These are phyloP conservation scores for Trogon surrucura DNA, from an alignment of 2,113 vertebrate genomes.

Conservation along the genomic window DNA sequence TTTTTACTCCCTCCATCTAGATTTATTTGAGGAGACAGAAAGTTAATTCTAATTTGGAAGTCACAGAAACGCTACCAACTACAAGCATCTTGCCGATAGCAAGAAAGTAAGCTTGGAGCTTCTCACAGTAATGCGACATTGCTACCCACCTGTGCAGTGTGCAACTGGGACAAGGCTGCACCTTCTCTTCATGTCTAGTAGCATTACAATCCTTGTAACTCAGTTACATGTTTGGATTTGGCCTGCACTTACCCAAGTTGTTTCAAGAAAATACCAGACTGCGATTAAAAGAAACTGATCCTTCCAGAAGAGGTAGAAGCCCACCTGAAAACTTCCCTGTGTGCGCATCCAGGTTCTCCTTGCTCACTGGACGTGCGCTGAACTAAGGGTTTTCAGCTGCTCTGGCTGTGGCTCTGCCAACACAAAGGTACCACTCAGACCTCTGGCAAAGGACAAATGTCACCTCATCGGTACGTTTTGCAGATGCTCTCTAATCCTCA, in stretches of 20 bases:
- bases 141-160: background rate
- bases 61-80: background rate
- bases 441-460: background rate
- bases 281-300: background rate
- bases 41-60: background rate
- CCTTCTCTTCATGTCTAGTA: background rate
- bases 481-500: background rate
- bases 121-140: background rate
- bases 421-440: background rate
- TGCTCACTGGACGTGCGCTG: rapidly evolving
- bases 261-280: background rate
- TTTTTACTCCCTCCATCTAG: background rate
- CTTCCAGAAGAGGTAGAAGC: background rate
- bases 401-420: background rate
- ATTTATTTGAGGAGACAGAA: background rate
- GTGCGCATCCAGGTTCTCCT: background rate
- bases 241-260: background rate
- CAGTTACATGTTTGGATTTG: background rate
- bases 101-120: background rate
- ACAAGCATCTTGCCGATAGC: background rate
- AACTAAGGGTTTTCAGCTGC: background rate
- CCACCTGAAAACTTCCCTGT: background rate
- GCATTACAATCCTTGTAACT: background rate
- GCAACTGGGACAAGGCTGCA: background rate
- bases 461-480: background rate